Evolutionary conservation across 2,888 invertebrate genomes (phyloP).

Genomic region (Calliphora vomitoria): DNA sequence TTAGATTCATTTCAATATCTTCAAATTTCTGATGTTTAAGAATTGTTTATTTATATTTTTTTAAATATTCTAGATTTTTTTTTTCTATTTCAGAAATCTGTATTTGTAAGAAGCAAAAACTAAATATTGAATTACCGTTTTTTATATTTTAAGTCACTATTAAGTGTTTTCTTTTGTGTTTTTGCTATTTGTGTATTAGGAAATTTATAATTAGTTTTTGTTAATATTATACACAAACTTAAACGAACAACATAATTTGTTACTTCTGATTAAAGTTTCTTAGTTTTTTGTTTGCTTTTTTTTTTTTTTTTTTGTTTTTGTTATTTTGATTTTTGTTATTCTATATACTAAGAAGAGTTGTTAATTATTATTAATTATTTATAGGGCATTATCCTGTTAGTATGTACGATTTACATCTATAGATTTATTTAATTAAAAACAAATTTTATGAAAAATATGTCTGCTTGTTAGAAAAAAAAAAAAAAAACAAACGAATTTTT

Average conservation of each 20-base stretch:
- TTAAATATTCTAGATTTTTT: too few species aligned
- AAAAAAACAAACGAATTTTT: constrained; percentile 20
- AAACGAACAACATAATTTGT: constrained; percentile 41
- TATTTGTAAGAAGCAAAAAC: too few species aligned
- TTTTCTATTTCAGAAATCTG: too few species aligned
- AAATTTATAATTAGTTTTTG: constrained; percentile 30
- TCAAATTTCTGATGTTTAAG: too few species aligned
- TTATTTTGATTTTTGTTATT: constrained; percentile 62
- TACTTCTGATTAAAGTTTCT: constrained; percentile 47
- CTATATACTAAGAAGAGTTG: constrained; percentile 57
- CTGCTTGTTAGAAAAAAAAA: background rate
- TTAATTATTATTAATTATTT: constrained; percentile 47
- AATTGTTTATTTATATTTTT: too few species aligned
- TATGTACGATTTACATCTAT: constrained; percentile 43
- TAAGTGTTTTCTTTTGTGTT: constrained; percentile 7
- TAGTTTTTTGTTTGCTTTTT: constrained; percentile 21
- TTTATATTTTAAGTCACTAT: constrained; percentile 21
- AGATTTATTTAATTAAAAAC: constrained; percentile 47
- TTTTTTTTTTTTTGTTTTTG: constrained; percentile 27
- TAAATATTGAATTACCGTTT: too few species aligned
- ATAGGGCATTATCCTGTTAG: constrained; percentile 46
- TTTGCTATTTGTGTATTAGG: constrained; percentile 37
- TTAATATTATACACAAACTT: constrained; percentile 43
- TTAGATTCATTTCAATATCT: too few species aligned
- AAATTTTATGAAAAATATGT: constrained; percentile 36